These are phyloP conservation scores for Calliphora vomitoria DNA, from an alignment of 2,888 invertebrate genomes.

Conservation along the genomic window DNA sequence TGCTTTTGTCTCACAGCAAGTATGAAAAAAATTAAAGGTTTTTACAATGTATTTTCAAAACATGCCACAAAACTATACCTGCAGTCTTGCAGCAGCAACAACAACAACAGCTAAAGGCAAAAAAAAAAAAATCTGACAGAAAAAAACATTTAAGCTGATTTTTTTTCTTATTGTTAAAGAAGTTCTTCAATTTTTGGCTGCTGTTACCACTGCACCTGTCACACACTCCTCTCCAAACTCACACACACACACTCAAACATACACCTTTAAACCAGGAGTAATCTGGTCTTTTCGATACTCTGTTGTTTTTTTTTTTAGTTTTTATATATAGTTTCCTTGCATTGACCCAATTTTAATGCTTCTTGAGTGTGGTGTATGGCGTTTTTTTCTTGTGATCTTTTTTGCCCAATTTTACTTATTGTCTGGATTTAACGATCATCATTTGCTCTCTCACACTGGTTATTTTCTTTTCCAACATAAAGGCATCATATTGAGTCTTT, in stretches of 20 bases:
- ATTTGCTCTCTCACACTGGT: conserved; percentile 29
- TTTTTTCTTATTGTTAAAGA: conserved; percentile 33
- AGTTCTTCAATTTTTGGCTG: conserved; percentile 60
- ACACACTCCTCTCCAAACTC: conserved; percentile 55
- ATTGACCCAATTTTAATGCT: conserved; percentile 71
- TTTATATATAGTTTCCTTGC: conserved; percentile 49
- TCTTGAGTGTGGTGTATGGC: conserved; percentile 29
- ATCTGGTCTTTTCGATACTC: background rate
- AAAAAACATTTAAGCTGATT: conserved; percentile 31
- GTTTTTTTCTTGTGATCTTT: conserved; percentile 40
- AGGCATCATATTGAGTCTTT: conserved; percentile 57
- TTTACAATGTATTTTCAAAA: conserved; percentile 40
- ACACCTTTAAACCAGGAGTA: background rate
- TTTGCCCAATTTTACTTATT: conserved; percentile 18
- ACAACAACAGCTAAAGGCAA: background rate
- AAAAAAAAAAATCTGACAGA: conserved; percentile 35
- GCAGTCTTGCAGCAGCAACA: background rate
- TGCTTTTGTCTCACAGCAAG: background rate
- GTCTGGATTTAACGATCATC: conserved; percentile 61
- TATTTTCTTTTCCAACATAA: conserved; percentile 15
- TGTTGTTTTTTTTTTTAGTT: conserved; percentile 17
- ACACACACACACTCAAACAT: background rate
- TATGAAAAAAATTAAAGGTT: conserved; percentile 36
- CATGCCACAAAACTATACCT: conserved; percentile 23
- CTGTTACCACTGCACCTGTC: conserved; percentile 72